Percentiles rank a stretch among this genome's conserved stretches.
These are phyloP conservation scores for Podocnemis expansa DNA, from an alignment of 2,113 vertebrate genomes.

Conservation along the genomic window DNA sequence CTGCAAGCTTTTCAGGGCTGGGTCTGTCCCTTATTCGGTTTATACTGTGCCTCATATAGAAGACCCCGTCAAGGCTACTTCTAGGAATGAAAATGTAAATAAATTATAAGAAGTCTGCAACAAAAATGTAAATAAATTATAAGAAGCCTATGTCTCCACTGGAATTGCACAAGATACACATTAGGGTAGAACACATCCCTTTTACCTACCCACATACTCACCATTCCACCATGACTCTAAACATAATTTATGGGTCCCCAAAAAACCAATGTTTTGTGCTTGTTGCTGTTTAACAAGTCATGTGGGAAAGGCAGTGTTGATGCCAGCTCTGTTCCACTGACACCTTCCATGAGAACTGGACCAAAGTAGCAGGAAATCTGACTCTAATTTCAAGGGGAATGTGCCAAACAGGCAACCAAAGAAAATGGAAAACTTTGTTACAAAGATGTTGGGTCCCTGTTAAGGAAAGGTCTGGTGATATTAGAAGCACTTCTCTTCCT, in stretches of 20 bases:
- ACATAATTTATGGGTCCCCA: not conserved
- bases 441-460: not conserved
- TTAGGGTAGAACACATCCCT: not conserved
- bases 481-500: not conserved
- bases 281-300: conserved; percentile 7
- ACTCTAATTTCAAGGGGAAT: not conserved
- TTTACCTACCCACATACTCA: not conserved
- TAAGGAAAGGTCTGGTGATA: not conserved
- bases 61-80: not conserved
- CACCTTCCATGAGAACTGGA: not conserved
- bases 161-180: not conserved
- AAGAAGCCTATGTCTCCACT: not conserved
- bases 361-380: not conserved
- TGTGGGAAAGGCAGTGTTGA: accelerated
- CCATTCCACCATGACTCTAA: not conserved
- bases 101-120: not conserved
- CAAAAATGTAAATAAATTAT: not conserved
- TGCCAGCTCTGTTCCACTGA: not conserved
- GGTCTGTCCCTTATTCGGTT: not conserved
- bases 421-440: not conserved
- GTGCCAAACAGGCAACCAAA: not conserved
- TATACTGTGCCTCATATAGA: not conserved
- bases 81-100: not conserved
- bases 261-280: not conserved
- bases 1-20: not conserved